phyloP scores from a whole-genome alignment of 2,113 vertebrate species.

The Sardina pilchardus region DNA sequence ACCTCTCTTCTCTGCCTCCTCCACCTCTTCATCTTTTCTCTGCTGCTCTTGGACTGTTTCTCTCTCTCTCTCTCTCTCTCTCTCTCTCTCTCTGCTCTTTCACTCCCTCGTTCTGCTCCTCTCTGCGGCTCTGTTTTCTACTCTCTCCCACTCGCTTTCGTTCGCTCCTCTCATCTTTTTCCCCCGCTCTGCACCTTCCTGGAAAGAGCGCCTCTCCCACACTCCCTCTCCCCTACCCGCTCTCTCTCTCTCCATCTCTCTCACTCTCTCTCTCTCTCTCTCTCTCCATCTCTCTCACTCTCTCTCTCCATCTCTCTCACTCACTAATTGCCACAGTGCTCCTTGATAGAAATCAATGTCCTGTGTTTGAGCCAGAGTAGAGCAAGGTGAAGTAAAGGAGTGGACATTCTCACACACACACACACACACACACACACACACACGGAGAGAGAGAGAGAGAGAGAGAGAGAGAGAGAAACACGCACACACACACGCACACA shows the following conservation, averaged over 20 bases:
- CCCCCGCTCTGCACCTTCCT: not conserved
- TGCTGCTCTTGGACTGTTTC: constrained; percentile 30
- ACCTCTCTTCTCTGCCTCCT: constrained; percentile 30
- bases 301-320: not conserved
- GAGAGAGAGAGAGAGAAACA: too few species aligned
- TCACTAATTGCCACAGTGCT: constrained; percentile 53
- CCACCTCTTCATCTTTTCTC: constrained; percentile 24
- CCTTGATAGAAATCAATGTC: constrained; percentile 59
- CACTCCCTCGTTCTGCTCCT: constrained; percentile 44
- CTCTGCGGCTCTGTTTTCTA: not conserved
- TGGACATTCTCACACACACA: not conserved
- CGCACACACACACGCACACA: not conserved
- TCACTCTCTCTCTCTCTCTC: constrained; percentile 20
- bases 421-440: not conserved
- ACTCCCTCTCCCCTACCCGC: not conserved
- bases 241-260: constrained; percentile 23
- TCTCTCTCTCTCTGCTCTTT: constrained; percentile 42
- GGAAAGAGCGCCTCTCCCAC: not conserved
- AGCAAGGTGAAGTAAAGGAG: constrained; percentile 45
- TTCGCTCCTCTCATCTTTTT: not conserved
- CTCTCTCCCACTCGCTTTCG: constrained; percentile 20
- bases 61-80: constrained; percentile 54
- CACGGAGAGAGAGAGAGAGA: too few species aligned
- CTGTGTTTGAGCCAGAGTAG: constrained; percentile 52
- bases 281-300: constrained; percentile 30